Evolutionary conservation across 2,888 invertebrate genomes (phyloP), one percentile per base, ranked within the genome.

Genomic region (Drosophila testacea): DNA sequence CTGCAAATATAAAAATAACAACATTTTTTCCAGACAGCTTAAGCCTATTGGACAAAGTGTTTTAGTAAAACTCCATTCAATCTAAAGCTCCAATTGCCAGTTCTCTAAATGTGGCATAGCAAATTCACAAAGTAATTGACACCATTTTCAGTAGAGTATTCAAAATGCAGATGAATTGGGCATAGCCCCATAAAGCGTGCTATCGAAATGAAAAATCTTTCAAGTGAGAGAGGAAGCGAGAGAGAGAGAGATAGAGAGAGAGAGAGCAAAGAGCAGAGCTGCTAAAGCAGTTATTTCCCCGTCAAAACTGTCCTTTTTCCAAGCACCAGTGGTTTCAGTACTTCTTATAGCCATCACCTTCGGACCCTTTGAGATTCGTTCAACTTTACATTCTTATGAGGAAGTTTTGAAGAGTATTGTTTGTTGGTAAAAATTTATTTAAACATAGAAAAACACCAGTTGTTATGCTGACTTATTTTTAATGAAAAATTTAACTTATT

Each of bases 151-250:
- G 32, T 39, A 11, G 41, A 38, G 59, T 44, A 42, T 28, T 36
- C 6, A 36, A 13, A 16, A 30, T 28, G 32, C 30, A 6, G 39
- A 30, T 34, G 30, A 56, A 50, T 60, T 48, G 59, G 22, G 47
- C 51, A 36, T 4, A 44, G 54, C 52, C 56, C 76, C 69, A 13
- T 56, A 38, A 77, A 69, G 76, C 62, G 63, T 63, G 70, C 76
- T 63, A 77, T 66, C 47, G 22, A 60, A 62, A 46, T 55, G 32
- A 42, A 27, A 60, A 50, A 30, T 57, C 27, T 61, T 27, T 22
- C 11, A 32, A 39, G 36, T 42, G 32, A n/a, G 47, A 32, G 28
- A 47, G 27, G 27, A 16, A 39, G 7, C 22, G 36, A 22, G 27
- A 13, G 22, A 6, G 11, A 13, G 56, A 28, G 22, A 47, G 28